Evolutionary conservation across 2,113 vertebrate genomes (phyloP), one percentile per base, ranked within the genome.

Genomic region (Ammodytes dubius): DNA sequence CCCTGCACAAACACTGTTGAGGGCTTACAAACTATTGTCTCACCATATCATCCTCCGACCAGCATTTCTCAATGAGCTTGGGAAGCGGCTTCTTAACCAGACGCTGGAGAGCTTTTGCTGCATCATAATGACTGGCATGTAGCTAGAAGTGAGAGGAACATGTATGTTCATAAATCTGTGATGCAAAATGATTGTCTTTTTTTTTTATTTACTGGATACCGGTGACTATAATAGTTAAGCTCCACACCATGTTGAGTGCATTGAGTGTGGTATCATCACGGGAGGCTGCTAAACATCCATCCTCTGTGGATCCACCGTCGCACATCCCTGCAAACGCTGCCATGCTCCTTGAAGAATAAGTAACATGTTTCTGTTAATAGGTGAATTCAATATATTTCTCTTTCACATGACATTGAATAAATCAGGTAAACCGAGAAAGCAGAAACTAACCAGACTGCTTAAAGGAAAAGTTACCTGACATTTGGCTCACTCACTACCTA

Each of bases 241-340:
- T 73, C 89, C 96, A 91, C 77, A 99, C 98, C 80, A 97, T 99
- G 86, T 99, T 99, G 79, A 99, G 95, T 0, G 98, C 98, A 0
- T 99, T 99, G n/a, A 99, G 96, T 0, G 98, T 99, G 43, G 98
- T 99, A 83, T 99, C 98, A 0, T 99, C 98, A 9, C 98, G 96
- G 63, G 98, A 99, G 0, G 98, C 98, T 58, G 98, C 98, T 1
- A 99, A 95, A 59, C 98, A 99, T 42, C 98, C 98, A 1, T 99
- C 98, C 87, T 99, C 98, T 0, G 98, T 99, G 74, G 98, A 99
- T 17, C 98, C 98, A 64, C 98, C 98, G 0, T 99, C 98, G 83
- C 98, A 99, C 98, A 99, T 99, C 12, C 98, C 98, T 57, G 98
- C 98, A 93, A 99, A 99, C 0, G 98, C 98, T 37, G 98, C 98